Evolutionary conservation across 2,888 invertebrate genomes (phyloP).

Genomic region (Dolichomitus sp.): DNA sequence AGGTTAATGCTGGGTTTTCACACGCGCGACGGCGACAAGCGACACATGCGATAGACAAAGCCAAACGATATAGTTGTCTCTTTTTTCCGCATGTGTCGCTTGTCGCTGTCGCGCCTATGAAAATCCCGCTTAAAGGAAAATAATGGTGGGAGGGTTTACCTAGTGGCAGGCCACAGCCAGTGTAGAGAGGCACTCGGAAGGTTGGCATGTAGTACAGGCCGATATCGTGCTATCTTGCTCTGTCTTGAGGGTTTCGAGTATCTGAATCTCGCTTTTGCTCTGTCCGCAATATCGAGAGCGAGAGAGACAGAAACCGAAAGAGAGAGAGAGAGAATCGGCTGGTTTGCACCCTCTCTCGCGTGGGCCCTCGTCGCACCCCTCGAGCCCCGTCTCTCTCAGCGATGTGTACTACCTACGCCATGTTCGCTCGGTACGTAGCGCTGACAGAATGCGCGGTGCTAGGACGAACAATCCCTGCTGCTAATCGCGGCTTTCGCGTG

Average conservation of each 20-base stretch:
- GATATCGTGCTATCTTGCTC: constrained; percentile 24
- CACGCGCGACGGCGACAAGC: too few species aligned
- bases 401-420: constrained; percentile 65
- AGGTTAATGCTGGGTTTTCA: not conserved
- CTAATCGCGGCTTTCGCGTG: constrained; percentile 77
- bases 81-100: too few species aligned
- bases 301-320: not conserved
- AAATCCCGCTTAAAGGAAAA: not conserved
- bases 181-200: constrained; percentile 33
- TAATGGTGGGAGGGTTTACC: constrained; percentile 5
- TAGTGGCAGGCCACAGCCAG: constrained; percentile 31
- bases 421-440: constrained; percentile 64
- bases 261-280: constrained; percentile 7
- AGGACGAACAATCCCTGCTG: constrained; percentile 71
- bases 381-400: constrained; percentile 13
- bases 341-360: constrained; percentile 31
- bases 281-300: constrained; percentile 11
- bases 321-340: not conserved
- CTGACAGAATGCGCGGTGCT: constrained; percentile 81
- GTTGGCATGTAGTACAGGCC: constrained; percentile 21
- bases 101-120: too few species aligned
- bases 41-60: too few species aligned
- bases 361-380: constrained; percentile 29
- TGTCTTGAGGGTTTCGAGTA: not conserved
- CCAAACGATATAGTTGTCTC: too few species aligned